phyloP scores from a whole-genome alignment of 2,888 invertebrate genomes.

The Hylaea fasciaria region DNA sequence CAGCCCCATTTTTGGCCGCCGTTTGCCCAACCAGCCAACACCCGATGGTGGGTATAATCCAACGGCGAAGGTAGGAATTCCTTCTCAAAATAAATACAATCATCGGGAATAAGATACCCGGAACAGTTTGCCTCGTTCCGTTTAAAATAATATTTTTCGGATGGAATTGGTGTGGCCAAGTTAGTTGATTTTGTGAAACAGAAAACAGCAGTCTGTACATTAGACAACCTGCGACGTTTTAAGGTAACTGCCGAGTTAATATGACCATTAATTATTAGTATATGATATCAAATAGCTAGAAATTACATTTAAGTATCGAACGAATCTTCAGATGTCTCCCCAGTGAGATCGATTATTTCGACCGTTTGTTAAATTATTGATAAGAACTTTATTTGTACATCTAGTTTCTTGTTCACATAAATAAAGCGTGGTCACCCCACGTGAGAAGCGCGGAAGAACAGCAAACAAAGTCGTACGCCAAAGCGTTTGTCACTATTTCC shows the following conservation, averaged over 20 bases:
- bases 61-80: constrained; percentile 36
- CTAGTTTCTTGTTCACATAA: neutral
- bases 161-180: constrained; percentile 28
- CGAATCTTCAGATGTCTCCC: no score
- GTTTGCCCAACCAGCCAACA: constrained; percentile 32
- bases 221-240: no score
- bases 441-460: constrained; percentile 35
- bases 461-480: constrained; percentile 41
- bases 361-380: no score
- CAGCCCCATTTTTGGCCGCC: constrained; percentile 26
- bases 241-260: neutral
- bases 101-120: constrained; percentile 53
- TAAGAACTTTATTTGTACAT: no score
- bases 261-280: neutral
- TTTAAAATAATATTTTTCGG: constrained; percentile 40
- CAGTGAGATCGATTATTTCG: no score
- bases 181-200: neutral
- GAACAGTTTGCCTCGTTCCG: constrained; percentile 48
- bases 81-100: constrained; percentile 49
- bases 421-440: constrained; percentile 19
- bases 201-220: neutral
- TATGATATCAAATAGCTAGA: no score
- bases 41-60: constrained; percentile 38
- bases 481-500: constrained; percentile 47
- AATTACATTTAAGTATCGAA: no score